phyloP scores from a whole-genome alignment of 2,113 vertebrate genomes.

The Oreocharis arfaki region DNA sequence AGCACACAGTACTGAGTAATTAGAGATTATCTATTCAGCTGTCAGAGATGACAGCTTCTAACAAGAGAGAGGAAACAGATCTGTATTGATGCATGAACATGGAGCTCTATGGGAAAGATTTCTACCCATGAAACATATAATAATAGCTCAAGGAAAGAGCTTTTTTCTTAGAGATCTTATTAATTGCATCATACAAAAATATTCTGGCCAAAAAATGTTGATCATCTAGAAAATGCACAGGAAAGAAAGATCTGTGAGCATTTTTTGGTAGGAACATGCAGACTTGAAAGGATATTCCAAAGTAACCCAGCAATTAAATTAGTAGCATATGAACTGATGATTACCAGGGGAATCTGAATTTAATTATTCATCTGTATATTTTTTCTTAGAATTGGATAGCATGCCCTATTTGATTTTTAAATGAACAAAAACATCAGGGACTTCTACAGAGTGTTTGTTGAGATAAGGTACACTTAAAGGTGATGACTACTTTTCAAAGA shows the following conservation, averaged over 20 bases:
- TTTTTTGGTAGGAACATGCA: background rate
- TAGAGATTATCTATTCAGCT: background rate
- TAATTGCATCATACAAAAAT: background rate
- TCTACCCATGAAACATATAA: background rate
- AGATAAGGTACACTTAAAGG: background rate
- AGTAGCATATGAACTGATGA: background rate
- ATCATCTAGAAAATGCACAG: background rate
- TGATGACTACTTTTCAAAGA: background rate
- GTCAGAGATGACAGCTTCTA: background rate
- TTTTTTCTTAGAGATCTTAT: background rate
- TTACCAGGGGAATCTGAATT: slow-evolving; percentile 1
- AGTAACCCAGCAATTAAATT: background rate
- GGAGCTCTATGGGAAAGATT: background rate
- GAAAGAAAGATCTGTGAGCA: background rate
- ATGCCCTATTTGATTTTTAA: slow-evolving; percentile 12
- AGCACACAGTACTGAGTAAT: background rate
- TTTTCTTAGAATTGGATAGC: slow-evolving; percentile 27
- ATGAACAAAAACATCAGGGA: background rate
- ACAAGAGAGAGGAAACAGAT: background rate
- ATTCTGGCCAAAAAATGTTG: background rate
- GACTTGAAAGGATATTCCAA: background rate
- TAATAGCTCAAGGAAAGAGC: too few relatives aligned
- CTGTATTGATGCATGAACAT: background rate
- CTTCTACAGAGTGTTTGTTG: background rate
- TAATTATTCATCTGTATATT: background rate